Base-by-base conservation (phyloP, 2,797 vertebrate species). In the Varecia variegata region DNA sequence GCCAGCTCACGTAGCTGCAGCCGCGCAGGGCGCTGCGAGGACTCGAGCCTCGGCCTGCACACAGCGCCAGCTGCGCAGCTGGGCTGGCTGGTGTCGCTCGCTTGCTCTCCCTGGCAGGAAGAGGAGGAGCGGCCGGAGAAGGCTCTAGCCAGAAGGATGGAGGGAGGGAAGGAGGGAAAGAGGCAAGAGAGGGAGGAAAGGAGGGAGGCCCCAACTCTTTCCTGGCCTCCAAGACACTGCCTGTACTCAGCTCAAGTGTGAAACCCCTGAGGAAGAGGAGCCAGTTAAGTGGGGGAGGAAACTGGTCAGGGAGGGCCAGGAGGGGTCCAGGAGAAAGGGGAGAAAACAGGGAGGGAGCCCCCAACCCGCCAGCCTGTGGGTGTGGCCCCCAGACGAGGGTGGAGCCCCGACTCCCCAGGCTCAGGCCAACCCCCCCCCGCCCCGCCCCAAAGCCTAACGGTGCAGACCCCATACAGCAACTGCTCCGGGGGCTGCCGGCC, bases 61-160 rank as follows among this genome's bases (percentile, higher is more conserved):
- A 40, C 84, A 7, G 70, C 10, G 7, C 0, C 3, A 6, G 35
- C 23, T 32, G 1, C 7, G 18, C 60, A 45, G 18, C 40, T 8
- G 21, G 38, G 0, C 0, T 23, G 25, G 35, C 10, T 65, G 0
- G 4, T 23, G 65, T 43, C 13, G 86, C 45, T 65, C 15, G 27
- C 47, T 52, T 32, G 45, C 81, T 47, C 50, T 45, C 15, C 56
- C 38, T 7, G 27, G 94, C 85, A 86, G 96, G 96, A 93, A 96
- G 87, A 80, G 81, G 88, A 35, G 81, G 52, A 81, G 71, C 9
- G 5, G 52, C n/a, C 38, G 73, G 74, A 56, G 56, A 90, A 71
- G 88, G 88, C 90, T 47, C 13, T 13, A 12, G 73, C 27, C 2
- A 43, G 73, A 90, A 35, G 40, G 93, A 96, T 50, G 73, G 70